A percentile compares a stretch with the other conserved stretches of the same genome.
Conservation (phyloP, 2,113 vertebrate genomes). For the Pica pica region DNA sequence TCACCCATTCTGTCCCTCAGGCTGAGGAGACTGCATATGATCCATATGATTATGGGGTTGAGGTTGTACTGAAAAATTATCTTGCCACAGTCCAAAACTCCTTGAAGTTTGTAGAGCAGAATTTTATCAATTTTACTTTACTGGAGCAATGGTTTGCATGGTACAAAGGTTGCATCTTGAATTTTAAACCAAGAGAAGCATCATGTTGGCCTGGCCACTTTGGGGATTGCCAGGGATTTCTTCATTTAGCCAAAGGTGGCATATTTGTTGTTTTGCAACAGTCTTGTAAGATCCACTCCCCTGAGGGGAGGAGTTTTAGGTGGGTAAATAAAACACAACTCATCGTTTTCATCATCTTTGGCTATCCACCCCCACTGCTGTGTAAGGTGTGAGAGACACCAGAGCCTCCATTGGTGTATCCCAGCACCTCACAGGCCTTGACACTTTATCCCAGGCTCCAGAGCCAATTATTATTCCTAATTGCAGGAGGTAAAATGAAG, state of each 20-base stretch:
- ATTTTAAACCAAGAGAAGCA: neutral
- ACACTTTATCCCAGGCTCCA: neutral
- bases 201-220: neutral
- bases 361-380: neutral
- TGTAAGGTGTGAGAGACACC: neutral
- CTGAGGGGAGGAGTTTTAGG: conserved; percentile 9
- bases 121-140: neutral
- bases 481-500: neutral
- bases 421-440: neutral
- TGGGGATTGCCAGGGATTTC: neutral
- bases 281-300: conserved; percentile 16
- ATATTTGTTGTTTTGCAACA: conserved; percentile 3
- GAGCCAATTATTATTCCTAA: neutral
- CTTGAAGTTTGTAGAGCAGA: neutral
- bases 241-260: conserved; percentile 7
- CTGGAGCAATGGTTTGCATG: neutral
- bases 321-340: neutral
- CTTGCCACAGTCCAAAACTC: neutral
- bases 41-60: neutral
- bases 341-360: neutral
- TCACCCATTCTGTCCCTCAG: neutral
- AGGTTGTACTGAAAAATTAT: neutral
- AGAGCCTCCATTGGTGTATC: neutral
- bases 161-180: neutral
- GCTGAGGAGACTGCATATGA: neutral